Conservation (phyloP, 2,797 vertebrate genomes). For the Vultur gryphus region DNA sequence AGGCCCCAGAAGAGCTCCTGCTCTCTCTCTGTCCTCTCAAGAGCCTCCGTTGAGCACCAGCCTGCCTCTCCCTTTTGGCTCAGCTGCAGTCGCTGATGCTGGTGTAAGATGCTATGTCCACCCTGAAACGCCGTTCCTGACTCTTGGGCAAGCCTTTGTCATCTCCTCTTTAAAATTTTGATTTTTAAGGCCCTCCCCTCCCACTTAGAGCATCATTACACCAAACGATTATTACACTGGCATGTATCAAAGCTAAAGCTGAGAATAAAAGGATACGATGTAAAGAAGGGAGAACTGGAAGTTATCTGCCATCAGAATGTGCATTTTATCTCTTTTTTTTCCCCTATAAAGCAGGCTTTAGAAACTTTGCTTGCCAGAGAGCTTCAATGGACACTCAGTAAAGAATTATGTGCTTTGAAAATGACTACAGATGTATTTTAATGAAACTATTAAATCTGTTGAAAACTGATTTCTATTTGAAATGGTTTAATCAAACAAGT, state of each 20-base stretch:
- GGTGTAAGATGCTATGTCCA: neutral
- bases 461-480: neutral
- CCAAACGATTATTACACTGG: neutral
- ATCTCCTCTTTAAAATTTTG: neutral
- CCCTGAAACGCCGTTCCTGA: accelerated
- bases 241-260: neutral
- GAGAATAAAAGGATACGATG: neutral
- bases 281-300: neutral
- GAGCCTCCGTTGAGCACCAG: neutral
- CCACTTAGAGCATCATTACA: neutral
- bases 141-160: neutral
- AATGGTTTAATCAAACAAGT: neutral
- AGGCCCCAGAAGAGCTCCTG: neutral
- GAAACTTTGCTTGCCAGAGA: neutral
- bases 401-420: neutral
- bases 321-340: neutral
- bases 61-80: neutral
- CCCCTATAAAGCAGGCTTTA: neutral
- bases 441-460: neutral
- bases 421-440: neutral
- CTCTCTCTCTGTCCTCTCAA: neutral
- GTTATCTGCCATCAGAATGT: neutral
- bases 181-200: neutral
- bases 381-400: neutral
- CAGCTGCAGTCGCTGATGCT: neutral